Conservation (phyloP, 2,113 vertebrate species). For the Passer domesticus region DNA sequence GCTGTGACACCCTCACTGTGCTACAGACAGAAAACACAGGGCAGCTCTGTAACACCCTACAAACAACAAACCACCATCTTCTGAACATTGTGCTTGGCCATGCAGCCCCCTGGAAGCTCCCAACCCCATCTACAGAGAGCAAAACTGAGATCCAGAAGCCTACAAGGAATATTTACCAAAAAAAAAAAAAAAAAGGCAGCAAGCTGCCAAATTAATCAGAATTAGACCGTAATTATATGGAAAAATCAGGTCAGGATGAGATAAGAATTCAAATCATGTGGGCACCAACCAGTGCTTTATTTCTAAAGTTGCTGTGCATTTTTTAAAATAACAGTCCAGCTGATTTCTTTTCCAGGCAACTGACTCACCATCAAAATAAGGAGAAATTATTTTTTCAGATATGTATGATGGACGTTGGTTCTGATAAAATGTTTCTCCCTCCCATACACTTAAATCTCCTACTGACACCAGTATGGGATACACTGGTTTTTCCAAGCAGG, state of each 20-base stretch:
- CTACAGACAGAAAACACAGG: neutral
- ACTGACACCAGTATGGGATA: neutral
- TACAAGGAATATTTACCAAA: slow-evolving; percentile 13
- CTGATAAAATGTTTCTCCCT: neutral
- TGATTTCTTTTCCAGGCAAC: slow-evolving; percentile 38
- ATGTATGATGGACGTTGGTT: neutral
- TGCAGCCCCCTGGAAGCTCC: neutral
- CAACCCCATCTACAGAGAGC: neutral
- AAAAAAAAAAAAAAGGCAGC: neutral
- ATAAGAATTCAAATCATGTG: slow-evolving; percentile 25
- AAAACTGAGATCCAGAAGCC: neutral
- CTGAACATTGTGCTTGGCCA: neutral
- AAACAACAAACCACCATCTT: neutral
- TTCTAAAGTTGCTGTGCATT: slow-evolving; percentile 6
- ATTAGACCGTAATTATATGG: slow-evolving; percentile 53
- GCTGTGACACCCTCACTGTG: neutral
- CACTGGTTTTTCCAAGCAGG: slow-evolving; percentile 3
- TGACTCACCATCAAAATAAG: neutral
- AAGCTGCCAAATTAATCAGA: slow-evolving; percentile 43
- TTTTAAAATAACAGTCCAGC: slow-evolving; percentile 13
- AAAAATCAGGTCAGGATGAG: slow-evolving; percentile 61
- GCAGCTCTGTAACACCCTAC: neutral
- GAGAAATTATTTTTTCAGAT: neutral
- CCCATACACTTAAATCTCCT: neutral
- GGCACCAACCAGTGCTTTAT: neutral